Evolutionary conservation across 2,113 vertebrate genomes (phyloP).

Genomic region (Serinus canaria): DNA sequence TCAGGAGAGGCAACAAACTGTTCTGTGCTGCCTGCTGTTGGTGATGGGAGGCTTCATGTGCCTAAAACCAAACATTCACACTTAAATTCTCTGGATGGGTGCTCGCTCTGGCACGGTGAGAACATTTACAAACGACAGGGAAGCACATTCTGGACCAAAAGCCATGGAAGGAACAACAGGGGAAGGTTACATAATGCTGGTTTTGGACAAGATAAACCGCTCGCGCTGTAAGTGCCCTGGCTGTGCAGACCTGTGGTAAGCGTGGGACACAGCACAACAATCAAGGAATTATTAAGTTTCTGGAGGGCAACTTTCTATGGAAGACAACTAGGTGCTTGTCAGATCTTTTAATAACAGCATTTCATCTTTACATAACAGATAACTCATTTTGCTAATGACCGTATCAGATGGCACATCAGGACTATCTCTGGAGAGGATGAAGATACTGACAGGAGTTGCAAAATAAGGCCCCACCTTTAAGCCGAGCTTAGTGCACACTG

Average conservation of each 20-base stretch:
- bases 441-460: background rate
- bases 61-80: slow-evolving; percentile 84
- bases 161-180: background rate
- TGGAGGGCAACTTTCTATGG: slow-evolving; percentile 40
- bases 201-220: background rate
- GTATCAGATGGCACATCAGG: slow-evolving; percentile 11
- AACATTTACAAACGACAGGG: background rate
- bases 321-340: slow-evolving; percentile 43
- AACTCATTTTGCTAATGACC: slow-evolving; percentile 34
- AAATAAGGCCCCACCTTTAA: slow-evolving; percentile 5
- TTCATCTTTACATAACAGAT: slow-evolving; percentile 55
- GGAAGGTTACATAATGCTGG: background rate
- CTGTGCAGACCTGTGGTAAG: background rate
- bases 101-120: background rate
- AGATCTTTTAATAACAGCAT: background rate
- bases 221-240: background rate
- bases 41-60: slow-evolving; percentile 95
- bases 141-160: slow-evolving; percentile 28
- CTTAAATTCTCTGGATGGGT: slow-evolving; percentile 55
- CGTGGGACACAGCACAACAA: background rate
- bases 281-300: slow-evolving; percentile 32
- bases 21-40: slow-evolving; percentile 95
- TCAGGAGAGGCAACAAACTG: slow-evolving; percentile 93
- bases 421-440: background rate
- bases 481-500: rapidly evolving